phyloP scores from a whole-genome alignment of 2,888 invertebrate genomes.

The Stenichneumon culpator region DNA sequence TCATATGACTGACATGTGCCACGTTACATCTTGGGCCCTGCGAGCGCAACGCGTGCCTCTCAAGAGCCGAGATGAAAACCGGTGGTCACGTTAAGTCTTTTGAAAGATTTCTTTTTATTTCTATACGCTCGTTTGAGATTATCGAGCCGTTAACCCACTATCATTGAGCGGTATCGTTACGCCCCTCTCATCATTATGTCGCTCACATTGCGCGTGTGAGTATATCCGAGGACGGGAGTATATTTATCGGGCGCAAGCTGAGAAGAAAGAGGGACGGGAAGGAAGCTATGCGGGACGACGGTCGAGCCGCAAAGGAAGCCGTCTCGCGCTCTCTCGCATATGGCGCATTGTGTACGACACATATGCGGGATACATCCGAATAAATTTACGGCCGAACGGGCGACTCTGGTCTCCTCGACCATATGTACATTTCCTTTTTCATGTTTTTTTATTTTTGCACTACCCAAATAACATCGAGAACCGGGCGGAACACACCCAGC shows the following conservation, averaged over 20 bases:
- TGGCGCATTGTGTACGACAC: slow-evolving; percentile 38
- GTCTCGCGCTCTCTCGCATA: slow-evolving; percentile 39
- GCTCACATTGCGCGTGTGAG: slow-evolving; percentile 21
- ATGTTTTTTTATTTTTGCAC: background rate
- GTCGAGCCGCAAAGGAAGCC: slow-evolving; percentile 12
- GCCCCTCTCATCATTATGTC: background rate
- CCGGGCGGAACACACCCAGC: background rate
- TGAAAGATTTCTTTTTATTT: slow-evolving; percentile 25
- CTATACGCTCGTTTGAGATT: slow-evolving; percentile 20
- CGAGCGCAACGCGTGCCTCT: slow-evolving; percentile 23
- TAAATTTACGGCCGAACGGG: slow-evolving; percentile 6
- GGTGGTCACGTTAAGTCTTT: slow-evolving; percentile 47
- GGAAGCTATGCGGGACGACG: slow-evolving; percentile 40
- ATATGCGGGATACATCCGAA: slow-evolving; percentile 43
- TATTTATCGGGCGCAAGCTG: slow-evolving; percentile 25
- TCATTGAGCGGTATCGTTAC: background rate
- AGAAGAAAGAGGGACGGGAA: slow-evolving; percentile 6
- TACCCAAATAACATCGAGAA: background rate
- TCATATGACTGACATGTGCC: background rate
- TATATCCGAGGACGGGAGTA: slow-evolving; percentile 40
- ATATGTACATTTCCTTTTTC: slow-evolving; percentile 41
- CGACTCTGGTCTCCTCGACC: slow-evolving; percentile 14
- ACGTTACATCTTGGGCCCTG: background rate
- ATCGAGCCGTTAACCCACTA: slow-evolving; percentile 21
- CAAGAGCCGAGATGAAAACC: background rate